Conservation (phyloP, 2,888 invertebrate species). For the Parnassius orleans region DNA sequence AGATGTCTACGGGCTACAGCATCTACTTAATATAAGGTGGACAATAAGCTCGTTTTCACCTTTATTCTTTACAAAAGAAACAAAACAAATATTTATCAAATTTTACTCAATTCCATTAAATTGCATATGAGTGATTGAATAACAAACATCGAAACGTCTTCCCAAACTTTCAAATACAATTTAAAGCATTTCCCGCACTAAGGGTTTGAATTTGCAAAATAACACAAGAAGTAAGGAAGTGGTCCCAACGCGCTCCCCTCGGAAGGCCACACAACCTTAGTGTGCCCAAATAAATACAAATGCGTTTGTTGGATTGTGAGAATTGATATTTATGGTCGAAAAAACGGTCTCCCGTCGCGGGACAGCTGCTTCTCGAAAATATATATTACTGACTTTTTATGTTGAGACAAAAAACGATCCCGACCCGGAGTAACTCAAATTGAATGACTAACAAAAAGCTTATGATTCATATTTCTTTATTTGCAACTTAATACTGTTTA, state of each 20-base stretch:
- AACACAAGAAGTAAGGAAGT: conserved; percentile 49
- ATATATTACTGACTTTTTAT: conserved; percentile 18
- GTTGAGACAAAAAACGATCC: conserved; percentile 17
- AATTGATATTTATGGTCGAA: conserved; percentile 77
- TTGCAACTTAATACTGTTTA: not conserved
- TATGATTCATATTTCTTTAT: conserved; percentile 8
- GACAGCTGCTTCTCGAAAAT: conserved; percentile 51
- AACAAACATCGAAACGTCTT: too few relatives aligned
- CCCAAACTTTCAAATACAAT: too few relatives aligned
- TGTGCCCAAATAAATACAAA: conserved; percentile 74
- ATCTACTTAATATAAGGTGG: too few relatives aligned
- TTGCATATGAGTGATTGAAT: too few relatives aligned
- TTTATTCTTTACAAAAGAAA: too few relatives aligned
- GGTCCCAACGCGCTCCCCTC: conserved; percentile 48
- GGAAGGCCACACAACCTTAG: conserved; percentile 51
- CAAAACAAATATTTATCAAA: too few relatives aligned
- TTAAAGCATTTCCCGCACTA: too few relatives aligned
- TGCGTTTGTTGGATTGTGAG: conserved; percentile 69
- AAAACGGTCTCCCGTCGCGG: conserved; percentile 66
- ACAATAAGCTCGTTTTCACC: too few relatives aligned
- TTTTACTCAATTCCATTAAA: too few relatives aligned
- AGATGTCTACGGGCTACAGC: too few relatives aligned
- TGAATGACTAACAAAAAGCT: conserved; percentile 14
- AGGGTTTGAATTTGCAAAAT: not conserved
- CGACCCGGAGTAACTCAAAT: conserved; percentile 9